A percentile compares a stretch with the other conserved stretches of the same genome.
phyloP scores from a whole-genome alignment of 2,113 vertebrate genomes.

The Quiscalus mexicanus region DNA sequence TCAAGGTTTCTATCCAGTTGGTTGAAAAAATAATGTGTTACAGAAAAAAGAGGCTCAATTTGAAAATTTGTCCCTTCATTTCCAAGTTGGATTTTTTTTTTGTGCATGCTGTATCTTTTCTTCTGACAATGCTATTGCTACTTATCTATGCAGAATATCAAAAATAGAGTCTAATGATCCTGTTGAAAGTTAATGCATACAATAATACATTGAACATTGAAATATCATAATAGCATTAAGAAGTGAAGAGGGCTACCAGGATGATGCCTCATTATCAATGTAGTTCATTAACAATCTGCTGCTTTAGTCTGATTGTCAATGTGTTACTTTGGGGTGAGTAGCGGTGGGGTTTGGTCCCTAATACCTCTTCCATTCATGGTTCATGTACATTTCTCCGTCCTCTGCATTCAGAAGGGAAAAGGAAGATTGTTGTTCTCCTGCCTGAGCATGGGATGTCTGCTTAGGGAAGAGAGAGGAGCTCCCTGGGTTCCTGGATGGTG shows the following conservation, averaged over 20 bases:
- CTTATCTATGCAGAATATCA: conserved; percentile 4
- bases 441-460: neutral
- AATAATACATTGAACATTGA: neutral
- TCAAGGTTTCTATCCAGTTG: neutral
- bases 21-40: neutral
- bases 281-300: neutral
- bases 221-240: neutral
- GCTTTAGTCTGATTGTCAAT: neutral
- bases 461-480: neutral
- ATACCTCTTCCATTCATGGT: neutral
- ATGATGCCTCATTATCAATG: neutral
- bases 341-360: neutral
- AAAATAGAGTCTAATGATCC: neutral
- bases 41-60: neutral
- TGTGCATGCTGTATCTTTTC: neutral
- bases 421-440: neutral
- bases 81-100: neutral
- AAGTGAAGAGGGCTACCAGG: neutral
- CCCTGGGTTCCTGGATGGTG: accelerated
- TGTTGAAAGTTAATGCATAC: neutral
- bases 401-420: neutral
- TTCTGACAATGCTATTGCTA: neutral
- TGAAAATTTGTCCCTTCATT: neutral
- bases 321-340: neutral
- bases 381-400: neutral